These are phyloP conservation scores for Cyprinella venusta DNA, from an alignment of 2,797 vertebrate species.

Conservation along the genomic window DNA sequence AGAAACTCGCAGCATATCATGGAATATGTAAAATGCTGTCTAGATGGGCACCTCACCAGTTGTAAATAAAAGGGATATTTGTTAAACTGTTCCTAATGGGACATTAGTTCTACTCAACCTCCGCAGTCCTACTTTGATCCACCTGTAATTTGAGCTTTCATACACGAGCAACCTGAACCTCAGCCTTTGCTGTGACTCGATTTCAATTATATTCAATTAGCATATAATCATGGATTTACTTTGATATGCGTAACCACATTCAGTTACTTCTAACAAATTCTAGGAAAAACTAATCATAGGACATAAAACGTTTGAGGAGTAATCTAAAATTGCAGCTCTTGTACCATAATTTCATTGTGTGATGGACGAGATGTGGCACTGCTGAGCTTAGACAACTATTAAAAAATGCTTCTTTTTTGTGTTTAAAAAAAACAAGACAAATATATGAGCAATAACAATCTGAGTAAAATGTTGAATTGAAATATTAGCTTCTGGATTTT, in stretches of 20 bases:
- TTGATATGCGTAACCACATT: not conserved
- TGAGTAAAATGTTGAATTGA: not conserved
- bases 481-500: not conserved
- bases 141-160: constrained; percentile 42
- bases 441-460: not conserved
- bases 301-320: not conserved
- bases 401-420: not conserved
- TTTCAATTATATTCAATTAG: constrained; percentile 45
- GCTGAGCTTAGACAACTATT: not conserved
- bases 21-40: not conserved
- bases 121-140: constrained; percentile 14
- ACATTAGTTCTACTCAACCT: constrained; percentile 19
- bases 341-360: not conserved
- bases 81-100: not conserved
- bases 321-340: not conserved
- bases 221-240: constrained; percentile 15
- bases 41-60: not conserved
- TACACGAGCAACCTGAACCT: constrained; percentile 37
- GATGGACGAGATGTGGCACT: not conserved
- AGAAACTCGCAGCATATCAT: not conserved
- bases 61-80: not conserved
- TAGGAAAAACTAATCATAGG: not conserved
- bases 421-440: not conserved
- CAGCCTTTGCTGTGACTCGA: constrained; percentile 25
- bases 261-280: not conserved